These are phyloP conservation scores for Aspidiotus rigidus DNA, from an alignment of 2,888 invertebrate species.

Conservation along the genomic window DNA sequence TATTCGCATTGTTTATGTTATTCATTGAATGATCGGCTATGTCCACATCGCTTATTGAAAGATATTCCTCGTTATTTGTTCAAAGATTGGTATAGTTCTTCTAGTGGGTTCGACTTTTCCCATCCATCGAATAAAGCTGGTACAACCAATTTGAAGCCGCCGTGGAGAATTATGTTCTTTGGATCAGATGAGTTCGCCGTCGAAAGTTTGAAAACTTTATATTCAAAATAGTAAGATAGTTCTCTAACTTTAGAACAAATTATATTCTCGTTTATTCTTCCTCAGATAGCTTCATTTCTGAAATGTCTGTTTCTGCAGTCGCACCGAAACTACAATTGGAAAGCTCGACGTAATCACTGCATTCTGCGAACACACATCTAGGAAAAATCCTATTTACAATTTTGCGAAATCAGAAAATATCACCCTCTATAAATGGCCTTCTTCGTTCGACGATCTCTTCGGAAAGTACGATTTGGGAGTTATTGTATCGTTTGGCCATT, in stretches of 20 bases:
- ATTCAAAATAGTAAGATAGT: slow-evolving; percentile 54
- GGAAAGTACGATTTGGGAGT: slow-evolving; percentile 70
- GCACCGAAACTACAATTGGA: slow-evolving; percentile 47
- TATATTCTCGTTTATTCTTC: not conserved
- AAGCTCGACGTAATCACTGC: slow-evolving; percentile 64
- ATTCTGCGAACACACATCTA: slow-evolving; percentile 36
- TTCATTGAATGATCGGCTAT: too few relatives aligned
- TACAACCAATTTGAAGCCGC: slow-evolving; percentile 39
- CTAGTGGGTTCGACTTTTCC: too few relatives aligned
- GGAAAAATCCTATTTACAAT: slow-evolving; percentile 55
- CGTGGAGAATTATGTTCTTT: slow-evolving; percentile 68
- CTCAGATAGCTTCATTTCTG: not conserved
- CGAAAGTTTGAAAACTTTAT: slow-evolving; percentile 59
- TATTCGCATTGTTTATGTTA: too few relatives aligned
- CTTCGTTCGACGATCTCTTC: slow-evolving; percentile 44
- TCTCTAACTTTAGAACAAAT: slow-evolving; percentile 34
- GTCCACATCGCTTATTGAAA: too few relatives aligned
- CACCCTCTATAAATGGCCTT: slow-evolving; percentile 58
- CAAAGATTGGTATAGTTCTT: too few relatives aligned
- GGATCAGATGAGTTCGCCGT: slow-evolving; percentile 77
- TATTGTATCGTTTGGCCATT: slow-evolving; percentile 86
- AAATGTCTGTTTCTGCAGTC: slow-evolving; percentile 45
- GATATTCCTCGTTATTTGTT: too few relatives aligned
- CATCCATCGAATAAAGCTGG: too few relatives aligned
- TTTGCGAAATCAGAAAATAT: slow-evolving; percentile 58